Conservation (phyloP, 2,888 invertebrate genomes). For the Zaprionus obscuricornis region DNA sequence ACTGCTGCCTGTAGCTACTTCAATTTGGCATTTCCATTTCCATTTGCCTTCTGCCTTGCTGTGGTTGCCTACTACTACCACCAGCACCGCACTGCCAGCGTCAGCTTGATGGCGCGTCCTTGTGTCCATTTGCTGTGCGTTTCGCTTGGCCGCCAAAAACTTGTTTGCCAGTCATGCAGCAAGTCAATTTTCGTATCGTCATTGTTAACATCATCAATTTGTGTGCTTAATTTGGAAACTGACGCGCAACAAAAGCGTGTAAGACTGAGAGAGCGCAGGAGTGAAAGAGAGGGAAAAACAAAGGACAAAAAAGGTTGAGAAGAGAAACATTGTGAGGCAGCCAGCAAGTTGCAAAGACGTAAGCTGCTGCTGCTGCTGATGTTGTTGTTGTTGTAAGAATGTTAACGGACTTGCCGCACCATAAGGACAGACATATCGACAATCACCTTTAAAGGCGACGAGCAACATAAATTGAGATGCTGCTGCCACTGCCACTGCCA, state of each 20-base stretch:
- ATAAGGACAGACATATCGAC: no score
- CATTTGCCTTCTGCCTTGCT: constrained; percentile 57
- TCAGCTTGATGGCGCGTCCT: no score
- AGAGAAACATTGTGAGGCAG: not conserved
- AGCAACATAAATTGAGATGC: constrained; percentile 71
- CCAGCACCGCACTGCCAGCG: no score
- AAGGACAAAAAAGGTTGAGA: not conserved
- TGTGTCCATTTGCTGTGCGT: constrained; percentile 36
- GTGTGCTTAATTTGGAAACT: constrained; percentile 79
- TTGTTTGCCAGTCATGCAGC: constrained; percentile 74
- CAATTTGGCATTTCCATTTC: constrained; percentile 31
- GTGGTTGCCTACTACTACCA: no score
- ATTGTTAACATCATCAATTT: constrained; percentile 79
- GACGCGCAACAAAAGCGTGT: constrained; percentile 76
- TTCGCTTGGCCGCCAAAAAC: constrained; percentile 70
- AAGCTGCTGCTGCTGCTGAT: no score
- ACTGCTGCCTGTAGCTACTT: not conserved
- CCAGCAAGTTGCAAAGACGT: no score
- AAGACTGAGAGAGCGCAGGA: constrained; percentile 23
- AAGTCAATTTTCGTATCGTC: constrained; percentile 71
- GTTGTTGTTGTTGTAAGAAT: no score
- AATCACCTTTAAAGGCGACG: constrained; percentile 63
- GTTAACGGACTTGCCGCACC: no score
- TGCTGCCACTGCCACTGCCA: no score
- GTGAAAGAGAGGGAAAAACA: constrained; percentile 36